phyloP scores from a whole-genome alignment of 2,113 vertebrate genomes.

The Morone saxatilis region DNA sequence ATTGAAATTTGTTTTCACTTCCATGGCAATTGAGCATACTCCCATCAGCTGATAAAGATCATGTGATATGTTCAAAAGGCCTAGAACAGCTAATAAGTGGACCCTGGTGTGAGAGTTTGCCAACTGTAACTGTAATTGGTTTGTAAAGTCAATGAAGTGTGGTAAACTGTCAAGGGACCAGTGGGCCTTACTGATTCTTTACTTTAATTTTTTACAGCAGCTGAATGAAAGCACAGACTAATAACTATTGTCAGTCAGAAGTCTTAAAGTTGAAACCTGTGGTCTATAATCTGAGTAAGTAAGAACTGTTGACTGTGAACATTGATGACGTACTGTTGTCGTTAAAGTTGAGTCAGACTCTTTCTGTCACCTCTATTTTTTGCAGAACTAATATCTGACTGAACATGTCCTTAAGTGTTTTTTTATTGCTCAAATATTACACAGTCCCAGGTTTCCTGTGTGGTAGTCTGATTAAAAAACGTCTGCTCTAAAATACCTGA shows the following conservation, averaged over 20 bases:
- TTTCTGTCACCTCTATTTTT: background rate
- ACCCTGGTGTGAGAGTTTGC: background rate
- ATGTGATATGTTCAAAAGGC: background rate
- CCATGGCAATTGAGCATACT: background rate
- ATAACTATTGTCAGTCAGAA: too few species aligned
- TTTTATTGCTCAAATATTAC: background rate
- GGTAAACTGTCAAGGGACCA: background rate
- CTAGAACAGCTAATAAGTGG: background rate
- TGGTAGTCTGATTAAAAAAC: too few species aligned
- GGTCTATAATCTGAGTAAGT: too few species aligned
- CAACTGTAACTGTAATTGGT: background rate
- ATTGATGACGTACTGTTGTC: too few species aligned
- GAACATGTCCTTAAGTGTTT: background rate
- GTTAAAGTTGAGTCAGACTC: too few species aligned
- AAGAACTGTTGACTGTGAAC: too few species aligned
- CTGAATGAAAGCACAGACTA: too few species aligned
- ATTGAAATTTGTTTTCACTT: too few species aligned
- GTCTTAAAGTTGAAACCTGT: too few species aligned
- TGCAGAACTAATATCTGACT: background rate
- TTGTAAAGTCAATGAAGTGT: slow-evolving; percentile 3
- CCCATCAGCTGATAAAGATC: background rate
- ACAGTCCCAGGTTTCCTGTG: background rate
- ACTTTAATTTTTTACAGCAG: background rate
- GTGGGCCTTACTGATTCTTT: background rate
- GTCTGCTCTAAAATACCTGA: background rate